Evolutionary conservation across 1,140 invertebrate species (phyloP).

Genomic region (Drosophila busckii): DNA sequence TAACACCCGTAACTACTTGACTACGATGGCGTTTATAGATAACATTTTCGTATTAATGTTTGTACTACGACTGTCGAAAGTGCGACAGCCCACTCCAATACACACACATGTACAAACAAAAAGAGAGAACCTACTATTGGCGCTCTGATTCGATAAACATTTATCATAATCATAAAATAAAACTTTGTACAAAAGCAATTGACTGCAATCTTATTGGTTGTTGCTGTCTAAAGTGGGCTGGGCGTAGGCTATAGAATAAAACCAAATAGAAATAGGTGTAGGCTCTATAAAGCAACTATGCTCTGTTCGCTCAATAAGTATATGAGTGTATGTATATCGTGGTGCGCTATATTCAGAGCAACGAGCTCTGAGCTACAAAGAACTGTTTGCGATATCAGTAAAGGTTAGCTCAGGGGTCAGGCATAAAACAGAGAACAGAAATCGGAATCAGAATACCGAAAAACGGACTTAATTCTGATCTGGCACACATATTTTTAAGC

Average conservation of each 20-base stretch:
- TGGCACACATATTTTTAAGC: slow-evolving; percentile 29
- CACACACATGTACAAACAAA: slow-evolving; percentile 23
- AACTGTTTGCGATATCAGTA: slow-evolving; percentile 56
- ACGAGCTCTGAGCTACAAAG: not conserved
- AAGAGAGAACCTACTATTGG: slow-evolving; percentile 41
- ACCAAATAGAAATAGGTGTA: too few species aligned
- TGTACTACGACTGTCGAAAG: slow-evolving; percentile 54
- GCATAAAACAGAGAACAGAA: slow-evolving; percentile 25
- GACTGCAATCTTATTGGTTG: slow-evolving; percentile 69
- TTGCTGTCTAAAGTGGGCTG: slow-evolving; percentile 45
- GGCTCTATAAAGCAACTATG: too few species aligned
- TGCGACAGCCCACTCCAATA: slow-evolving; percentile 55
- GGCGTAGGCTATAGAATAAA: slow-evolving; percentile 19
- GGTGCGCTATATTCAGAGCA: not conserved
- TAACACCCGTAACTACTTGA: slow-evolving; percentile 37
- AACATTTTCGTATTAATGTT: slow-evolving; percentile 68
- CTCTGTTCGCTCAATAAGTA: too few species aligned
- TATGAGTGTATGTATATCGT: slow-evolving; percentile 16
- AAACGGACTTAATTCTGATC: too few species aligned
- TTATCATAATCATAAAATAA: slow-evolving; percentile 77
- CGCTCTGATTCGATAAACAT: slow-evolving; percentile 78
- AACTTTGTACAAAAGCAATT: slow-evolving; percentile 56
- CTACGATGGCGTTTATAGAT: slow-evolving; percentile 69
- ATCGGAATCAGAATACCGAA: slow-evolving; percentile 30
- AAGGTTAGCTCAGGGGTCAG: slow-evolving; percentile 63